These are phyloP conservation scores for Babylonia areolata DNA, from an alignment of 1,140 invertebrate genomes.

Conservation along the genomic window DNA sequence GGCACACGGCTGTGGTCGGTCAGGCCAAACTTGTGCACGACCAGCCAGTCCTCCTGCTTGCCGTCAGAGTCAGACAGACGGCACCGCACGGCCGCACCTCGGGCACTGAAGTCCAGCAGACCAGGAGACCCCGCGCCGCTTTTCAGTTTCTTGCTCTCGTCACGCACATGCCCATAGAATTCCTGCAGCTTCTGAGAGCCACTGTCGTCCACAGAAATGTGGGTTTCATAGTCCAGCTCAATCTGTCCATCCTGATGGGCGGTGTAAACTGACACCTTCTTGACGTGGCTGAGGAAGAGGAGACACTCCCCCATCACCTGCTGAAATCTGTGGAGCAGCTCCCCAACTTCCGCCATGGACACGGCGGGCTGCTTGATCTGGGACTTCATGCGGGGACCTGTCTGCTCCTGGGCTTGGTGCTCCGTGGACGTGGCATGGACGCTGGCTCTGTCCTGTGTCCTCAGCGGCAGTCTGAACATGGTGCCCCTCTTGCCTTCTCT, in stretches of 20 bases:
- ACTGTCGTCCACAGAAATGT: not conserved
- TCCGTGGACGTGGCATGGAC: not conserved
- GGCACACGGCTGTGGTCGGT: not conserved
- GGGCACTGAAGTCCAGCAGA: not conserved
- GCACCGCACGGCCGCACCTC: not conserved
- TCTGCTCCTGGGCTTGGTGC: not conserved
- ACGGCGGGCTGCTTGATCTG: slow-evolving; percentile 15
- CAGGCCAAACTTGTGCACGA: slow-evolving; percentile 31
- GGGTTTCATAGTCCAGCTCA: slow-evolving; percentile 3
- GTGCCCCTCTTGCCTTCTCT: not conserved
- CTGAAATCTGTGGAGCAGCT: not conserved
- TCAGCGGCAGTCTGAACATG: not conserved
- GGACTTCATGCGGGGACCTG: not conserved
- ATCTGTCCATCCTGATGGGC: not conserved
- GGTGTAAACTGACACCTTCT: slow-evolving; percentile 21
- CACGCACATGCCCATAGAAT: not conserved
- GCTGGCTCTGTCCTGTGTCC: slow-evolving; percentile 3
- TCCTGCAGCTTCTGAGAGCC: not conserved
- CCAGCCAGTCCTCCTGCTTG: slow-evolving; percentile 30
- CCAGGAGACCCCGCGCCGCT: too few species aligned
- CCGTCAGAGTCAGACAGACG: not conserved
- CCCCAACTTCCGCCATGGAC: not conserved
- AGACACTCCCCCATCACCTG: not conserved
- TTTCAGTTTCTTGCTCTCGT: not conserved
- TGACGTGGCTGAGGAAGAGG: slow-evolving; percentile 21